Evolutionary conservation across 2,888 invertebrate genomes (phyloP), one percentile per base, ranked within the genome.

Genomic region (Acanthococcus lagerstroemiae): DNA sequence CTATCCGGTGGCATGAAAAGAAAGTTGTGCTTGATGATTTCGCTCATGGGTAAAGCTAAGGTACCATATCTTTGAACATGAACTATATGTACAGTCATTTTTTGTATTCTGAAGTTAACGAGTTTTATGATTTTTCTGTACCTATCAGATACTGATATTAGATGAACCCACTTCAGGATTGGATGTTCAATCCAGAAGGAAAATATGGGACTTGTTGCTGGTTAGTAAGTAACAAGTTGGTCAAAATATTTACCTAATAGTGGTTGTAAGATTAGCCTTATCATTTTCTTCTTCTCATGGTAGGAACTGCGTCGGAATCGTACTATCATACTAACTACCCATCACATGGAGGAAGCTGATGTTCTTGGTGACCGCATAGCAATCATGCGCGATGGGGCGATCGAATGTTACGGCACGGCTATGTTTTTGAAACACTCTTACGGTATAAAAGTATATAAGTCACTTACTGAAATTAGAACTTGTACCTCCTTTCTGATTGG

Each of bases 301-400:
- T 52, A 61, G 67, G 61, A 66, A 27, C 44, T 67, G 45, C 56
- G 68, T 50, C 83, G 84, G 67, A 79, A 82, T 2, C 85, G 88
- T 71, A 91, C 93, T 0, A 87, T 95, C 70, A 77, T 95, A 12
- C 82, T 95, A 58, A 90, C 90, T n/a, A 95, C 95, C 0, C 95
- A 95, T 78, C 90, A 90, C 76, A 94, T 95, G 93, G 95, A 95
- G 77, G 95, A 95, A 76, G 94, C 94, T 4, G 94, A 95, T 76
- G 86, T 88, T 52, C 80, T 95, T 2, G 94, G 91, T 0, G 93
- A 95, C 77, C 83, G 90, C 72, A 88, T 95, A 70, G 90, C 90
- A 0, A 92, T 95, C 69, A 83, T 95, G 77, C 84, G 87, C 70
- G 78, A 80, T 66, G 92, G 92, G 17, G 75, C 75, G 37, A 77